These are phyloP conservation scores for Tuberolachnus salignus DNA, from an alignment of 2,888 invertebrate genomes.

Conservation along the genomic window DNA sequence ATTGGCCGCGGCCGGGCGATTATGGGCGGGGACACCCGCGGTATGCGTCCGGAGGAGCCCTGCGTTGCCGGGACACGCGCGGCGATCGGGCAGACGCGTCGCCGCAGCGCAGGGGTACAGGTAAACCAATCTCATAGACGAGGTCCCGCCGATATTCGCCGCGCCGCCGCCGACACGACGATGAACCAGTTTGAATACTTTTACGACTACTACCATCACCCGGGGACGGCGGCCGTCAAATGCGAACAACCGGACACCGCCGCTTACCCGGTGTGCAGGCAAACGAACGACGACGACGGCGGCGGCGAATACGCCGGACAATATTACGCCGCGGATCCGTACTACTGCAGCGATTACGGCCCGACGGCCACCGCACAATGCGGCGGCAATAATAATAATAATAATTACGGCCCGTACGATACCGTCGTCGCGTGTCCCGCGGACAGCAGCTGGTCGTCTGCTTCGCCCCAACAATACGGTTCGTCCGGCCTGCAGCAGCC, in stretches of 20 bases:
- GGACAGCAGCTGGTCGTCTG: slow-evolving; percentile 13
- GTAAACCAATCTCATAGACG: not conserved
- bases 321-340: slow-evolving; percentile 11
- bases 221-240: not conserved
- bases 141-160: not conserved
- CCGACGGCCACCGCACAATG: not conserved
- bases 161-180: not conserved
- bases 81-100: slow-evolving; percentile 10
- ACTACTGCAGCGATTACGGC: slow-evolving; percentile 1
- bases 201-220: not conserved
- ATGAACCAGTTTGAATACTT: slow-evolving; percentile 46
- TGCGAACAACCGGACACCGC: slow-evolving; percentile 8
- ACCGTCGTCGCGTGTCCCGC: not conserved
- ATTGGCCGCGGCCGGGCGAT: slow-evolving; percentile 16
- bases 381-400: not conserved
- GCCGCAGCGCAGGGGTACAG: not conserved
- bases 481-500: not conserved
- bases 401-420: slow-evolving; percentile 30
- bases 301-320: not conserved
- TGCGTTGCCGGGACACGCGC: not conserved
- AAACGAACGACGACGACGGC: slow-evolving; percentile 1
- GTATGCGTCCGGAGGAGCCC: not conserved
- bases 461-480: not conserved
- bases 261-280: not conserved
- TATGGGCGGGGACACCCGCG: slow-evolving; percentile 25